Percentiles rank a stretch among this genome's conserved stretches.
Conservation (phyloP, 2,113 vertebrate species). For the Euleptes europaea region DNA sequence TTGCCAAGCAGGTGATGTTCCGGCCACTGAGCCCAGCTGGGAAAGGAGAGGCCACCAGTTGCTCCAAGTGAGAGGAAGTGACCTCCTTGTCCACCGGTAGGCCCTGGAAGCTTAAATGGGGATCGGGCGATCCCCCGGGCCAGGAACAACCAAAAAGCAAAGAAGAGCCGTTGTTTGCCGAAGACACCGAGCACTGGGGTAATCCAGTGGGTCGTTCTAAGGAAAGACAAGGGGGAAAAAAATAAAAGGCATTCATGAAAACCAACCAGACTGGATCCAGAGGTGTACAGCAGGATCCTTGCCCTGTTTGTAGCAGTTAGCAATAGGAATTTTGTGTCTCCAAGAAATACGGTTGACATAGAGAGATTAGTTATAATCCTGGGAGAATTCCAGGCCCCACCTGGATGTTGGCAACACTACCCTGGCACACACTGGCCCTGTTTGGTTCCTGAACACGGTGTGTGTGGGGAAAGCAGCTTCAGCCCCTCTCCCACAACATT, state of each 20-base stretch:
- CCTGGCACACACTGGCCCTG: no score
- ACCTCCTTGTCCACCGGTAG: constrained; percentile 34
- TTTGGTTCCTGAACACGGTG: no score
- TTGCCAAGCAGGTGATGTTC: constrained; percentile 53
- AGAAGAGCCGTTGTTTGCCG: constrained; percentile 31
- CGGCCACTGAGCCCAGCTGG: constrained; percentile 48
- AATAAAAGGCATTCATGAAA: not conserved
- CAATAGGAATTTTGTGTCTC: no score
- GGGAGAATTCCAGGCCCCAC: no score
- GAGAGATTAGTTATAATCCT: no score
- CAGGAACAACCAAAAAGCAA: constrained; percentile 63
- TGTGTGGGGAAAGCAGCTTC: no score
- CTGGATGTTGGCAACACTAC: no score
- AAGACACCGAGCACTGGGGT: constrained; percentile 58
- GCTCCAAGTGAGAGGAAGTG: not conserved
- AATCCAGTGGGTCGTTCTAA: constrained; percentile 31
- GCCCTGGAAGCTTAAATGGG: constrained; percentile 56
- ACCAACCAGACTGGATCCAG: not conserved
- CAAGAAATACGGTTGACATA: no score
- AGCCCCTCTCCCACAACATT: no score
- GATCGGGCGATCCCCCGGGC: constrained; percentile 55
- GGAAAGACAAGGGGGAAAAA: not conserved
- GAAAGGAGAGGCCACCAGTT: constrained; percentile 11
- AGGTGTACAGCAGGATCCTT: no score
- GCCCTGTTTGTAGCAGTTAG: no score